phyloP scores from a whole-genome alignment of 2,113 vertebrate species.

The Nycticebus coucang region DNA sequence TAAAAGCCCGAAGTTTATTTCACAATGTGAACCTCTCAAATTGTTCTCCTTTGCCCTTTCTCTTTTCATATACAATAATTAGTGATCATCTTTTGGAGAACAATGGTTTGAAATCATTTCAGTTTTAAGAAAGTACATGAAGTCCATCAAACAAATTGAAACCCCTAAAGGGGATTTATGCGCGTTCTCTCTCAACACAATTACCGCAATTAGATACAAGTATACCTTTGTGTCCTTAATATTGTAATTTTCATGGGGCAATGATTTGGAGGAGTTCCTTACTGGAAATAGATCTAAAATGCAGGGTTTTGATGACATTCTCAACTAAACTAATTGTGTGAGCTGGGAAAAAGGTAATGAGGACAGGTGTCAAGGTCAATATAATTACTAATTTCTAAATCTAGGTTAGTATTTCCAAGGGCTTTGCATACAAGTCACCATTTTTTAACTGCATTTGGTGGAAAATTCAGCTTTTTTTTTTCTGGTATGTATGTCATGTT shows the following conservation, averaged over 20 bases:
- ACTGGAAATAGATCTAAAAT: slow-evolving; percentile 83
- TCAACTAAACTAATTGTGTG: slow-evolving; percentile 74
- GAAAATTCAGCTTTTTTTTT: slow-evolving; percentile 55
- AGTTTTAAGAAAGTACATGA: slow-evolving; percentile 71
- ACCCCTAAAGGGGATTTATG: slow-evolving; percentile 70
- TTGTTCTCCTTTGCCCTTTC: slow-evolving; percentile 71
- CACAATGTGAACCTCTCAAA: slow-evolving; percentile 74
- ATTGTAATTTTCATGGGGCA: slow-evolving; percentile 77
- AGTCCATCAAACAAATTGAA: slow-evolving; percentile 75
- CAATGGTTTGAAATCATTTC: slow-evolving; percentile 77
- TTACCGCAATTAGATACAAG: slow-evolving; percentile 77
- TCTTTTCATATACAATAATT: slow-evolving; percentile 71
- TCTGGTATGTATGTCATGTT: not conserved
- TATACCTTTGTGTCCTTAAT: slow-evolving; percentile 79
- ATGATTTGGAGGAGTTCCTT: slow-evolving; percentile 81
- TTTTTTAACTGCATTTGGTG: not conserved
- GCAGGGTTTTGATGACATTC: slow-evolving; percentile 79
- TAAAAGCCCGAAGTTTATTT: slow-evolving; percentile 77
- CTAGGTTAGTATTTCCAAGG: slow-evolving; percentile 79
- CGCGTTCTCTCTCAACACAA: slow-evolving; percentile 80
- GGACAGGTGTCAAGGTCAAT: slow-evolving; percentile 85
- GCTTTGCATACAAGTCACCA: slow-evolving; percentile 64
- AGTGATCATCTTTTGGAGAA: slow-evolving; percentile 74
- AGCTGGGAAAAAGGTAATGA: slow-evolving; percentile 80
- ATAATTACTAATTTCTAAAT: slow-evolving; percentile 83